Percentiles rank a stretch among this genome's conserved stretches.
Evolutionary conservation across 2,888 invertebrate species (phyloP).

Genomic region (Cylloceria caligata): DNA sequence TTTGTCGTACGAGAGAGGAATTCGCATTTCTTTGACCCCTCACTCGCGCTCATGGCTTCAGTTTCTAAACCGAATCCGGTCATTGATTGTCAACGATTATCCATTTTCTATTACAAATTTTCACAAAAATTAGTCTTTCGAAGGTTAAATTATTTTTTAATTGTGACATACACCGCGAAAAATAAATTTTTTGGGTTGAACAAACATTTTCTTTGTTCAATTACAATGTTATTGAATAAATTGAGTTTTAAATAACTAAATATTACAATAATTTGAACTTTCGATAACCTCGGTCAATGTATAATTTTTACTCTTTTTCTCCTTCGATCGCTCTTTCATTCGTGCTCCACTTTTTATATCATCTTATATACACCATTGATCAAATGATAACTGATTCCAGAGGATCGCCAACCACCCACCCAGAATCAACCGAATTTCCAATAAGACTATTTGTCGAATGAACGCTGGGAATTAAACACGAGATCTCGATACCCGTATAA

Average conservation of each 20-base stretch:
- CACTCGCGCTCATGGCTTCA: background rate
- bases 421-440: constrained; percentile 16
- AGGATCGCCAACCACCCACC: constrained; percentile 25
- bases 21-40: background rate
- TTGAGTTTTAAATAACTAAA: background rate
- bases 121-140: background rate
- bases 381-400: constrained; percentile 28
- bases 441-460: constrained; percentile 25
- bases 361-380: background rate
- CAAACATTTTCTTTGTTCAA: no score
- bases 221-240: no score
- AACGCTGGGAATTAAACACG: constrained; percentile 25
- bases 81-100: background rate
- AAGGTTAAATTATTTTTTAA: background rate
- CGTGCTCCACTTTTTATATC: constrained; percentile 16
- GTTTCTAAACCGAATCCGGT: background rate
- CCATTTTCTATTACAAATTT: background rate
- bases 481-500: constrained; percentile 78
- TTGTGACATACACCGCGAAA: background rate
- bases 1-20: background rate
- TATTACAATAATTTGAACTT: background rate
- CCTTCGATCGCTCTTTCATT: background rate
- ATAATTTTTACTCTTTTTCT: background rate
- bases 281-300: background rate
- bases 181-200: no score